Base-by-base conservation (phyloP, 2,797 vertebrate species). In the Synanceia verrucosa region DNA sequence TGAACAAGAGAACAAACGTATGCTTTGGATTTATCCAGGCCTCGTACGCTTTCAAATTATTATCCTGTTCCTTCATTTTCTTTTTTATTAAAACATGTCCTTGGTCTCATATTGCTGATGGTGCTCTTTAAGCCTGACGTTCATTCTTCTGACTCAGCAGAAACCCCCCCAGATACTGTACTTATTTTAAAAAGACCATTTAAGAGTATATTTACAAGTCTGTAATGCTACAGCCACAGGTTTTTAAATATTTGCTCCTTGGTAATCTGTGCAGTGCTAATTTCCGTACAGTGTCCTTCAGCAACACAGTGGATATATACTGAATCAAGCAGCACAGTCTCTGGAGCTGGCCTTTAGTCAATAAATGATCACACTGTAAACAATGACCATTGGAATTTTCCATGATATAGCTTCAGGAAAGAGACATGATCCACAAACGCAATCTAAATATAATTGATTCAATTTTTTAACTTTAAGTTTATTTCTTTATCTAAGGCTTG, bases 41-140 rank as follows among this genome's bases (percentile, higher is more conserved):
- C n/a, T 59, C 65, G 23, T 62, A 12, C 60, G 66, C 51, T 81
- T 68, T 62, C 19, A 84, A 70, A 69, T 70, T 70, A 79, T 70
- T 60, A 84, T 86, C 80, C 76, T 31, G 65, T 69, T 74, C 65
- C 59, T 81, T 86, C 47, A 26, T 81, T 85, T 85, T 77, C 63
- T 70, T 76, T n/a, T 66, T 80, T 65, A 83, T 68, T 83, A 86
- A 79, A 83, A 76, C 61, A 80, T 59, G 67, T 77, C 83, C 80
- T 88, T 77, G 74, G 61, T 82, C 64, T 85, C 34, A 44, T 78
- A 81, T 56, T 79, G 85, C 86, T 85, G 78, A 84, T 73, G 50
- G 57, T 69, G 82, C 81, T 78, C 44, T 50, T 52, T 14, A 46
- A 41, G 44, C 37, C 68, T 63, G 61, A 73, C 13, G 29, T 52